Conservation (phyloP, 2,113 vertebrate species). For the Alouatta palliata region DNA sequence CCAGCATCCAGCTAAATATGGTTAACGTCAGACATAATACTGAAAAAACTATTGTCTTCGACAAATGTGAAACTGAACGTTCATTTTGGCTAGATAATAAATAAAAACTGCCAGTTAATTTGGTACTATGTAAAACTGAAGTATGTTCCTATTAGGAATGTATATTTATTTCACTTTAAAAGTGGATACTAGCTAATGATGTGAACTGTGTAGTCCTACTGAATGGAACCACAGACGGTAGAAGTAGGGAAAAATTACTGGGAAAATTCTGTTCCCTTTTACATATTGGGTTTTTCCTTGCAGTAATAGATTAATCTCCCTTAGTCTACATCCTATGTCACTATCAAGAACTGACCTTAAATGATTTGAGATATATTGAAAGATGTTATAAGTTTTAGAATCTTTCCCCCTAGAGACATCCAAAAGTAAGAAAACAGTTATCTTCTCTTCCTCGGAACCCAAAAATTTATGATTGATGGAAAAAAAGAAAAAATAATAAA, state of each 20-base stretch:
- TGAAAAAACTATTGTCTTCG: background rate
- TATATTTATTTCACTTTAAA: background rate
- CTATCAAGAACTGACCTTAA: background rate
- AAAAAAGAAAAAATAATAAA: slow-evolving; percentile 25
- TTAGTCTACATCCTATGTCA: background rate
- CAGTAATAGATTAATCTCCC: background rate
- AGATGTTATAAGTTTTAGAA: background rate
- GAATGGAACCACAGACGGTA: background rate
- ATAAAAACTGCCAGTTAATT: background rate
- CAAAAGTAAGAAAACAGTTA: slow-evolving; percentile 15
- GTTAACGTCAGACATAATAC: background rate
- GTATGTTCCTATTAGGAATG: background rate
- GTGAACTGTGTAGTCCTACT: too few species aligned
- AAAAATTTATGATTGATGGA: background rate
- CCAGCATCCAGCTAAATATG: background rate
- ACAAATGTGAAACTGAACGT: background rate
- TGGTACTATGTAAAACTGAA: background rate
- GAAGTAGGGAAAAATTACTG: background rate
- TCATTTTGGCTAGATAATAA: background rate
- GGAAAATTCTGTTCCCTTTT: background rate
- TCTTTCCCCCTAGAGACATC: slow-evolving; percentile 22
- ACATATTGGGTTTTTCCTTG: background rate
- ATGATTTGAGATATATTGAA: background rate
- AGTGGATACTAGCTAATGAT: background rate
- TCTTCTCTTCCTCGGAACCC: background rate